Evolutionary conservation across 2,113 vertebrate species (phyloP), one percentile per base, ranked within the genome.

Genomic region (Hippocampus mohnikei): DNA sequence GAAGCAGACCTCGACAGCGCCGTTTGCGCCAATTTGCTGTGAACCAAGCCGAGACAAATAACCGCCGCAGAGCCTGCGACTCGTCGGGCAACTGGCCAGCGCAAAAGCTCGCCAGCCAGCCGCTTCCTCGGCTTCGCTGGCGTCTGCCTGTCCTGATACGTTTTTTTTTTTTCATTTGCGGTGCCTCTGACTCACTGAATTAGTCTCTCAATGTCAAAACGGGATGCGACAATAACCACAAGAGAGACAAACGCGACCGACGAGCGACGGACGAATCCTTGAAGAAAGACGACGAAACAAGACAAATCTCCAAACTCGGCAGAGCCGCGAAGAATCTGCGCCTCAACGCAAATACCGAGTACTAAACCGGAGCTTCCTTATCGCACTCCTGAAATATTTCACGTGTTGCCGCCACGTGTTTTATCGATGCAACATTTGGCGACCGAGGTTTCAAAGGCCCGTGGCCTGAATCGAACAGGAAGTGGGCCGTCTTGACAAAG

Each of bases 11-110:
- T 73, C 80, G 81, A 69, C 82, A 86, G 84, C 69, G 84, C 71
- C 70, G 81, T 85, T 88, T 88, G 82, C 81, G 82, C 82, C 84
- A 90, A 90, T 89, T 90, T 88, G 81, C 86, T 84, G 72, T 69
- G 75, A 89, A 87, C 67, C 78, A 89, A 77, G 73, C 77, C 60
- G 80, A 89, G 77, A 88, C 85, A 89, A 90, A 88, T 87, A 84
- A 85, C 83, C 66, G 72, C 83, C 77, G 78, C 84, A 70, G 81
- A 83, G 84, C 82, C 58, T 69, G 76, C 56, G 73, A 77, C 67
- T 78, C 72, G 72, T 20, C 80, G 86, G 87, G 90, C 85, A 62
- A 73, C 60, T 41, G 10, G 85, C 89, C 88, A 89, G 56, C 71
- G 27, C 68, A 20, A 33, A 60, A 20, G 58, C 27, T 33, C 8